Evolutionary conservation across 2,888 invertebrate genomes (phyloP).

Genomic region (Rotaria macrura): DNA sequence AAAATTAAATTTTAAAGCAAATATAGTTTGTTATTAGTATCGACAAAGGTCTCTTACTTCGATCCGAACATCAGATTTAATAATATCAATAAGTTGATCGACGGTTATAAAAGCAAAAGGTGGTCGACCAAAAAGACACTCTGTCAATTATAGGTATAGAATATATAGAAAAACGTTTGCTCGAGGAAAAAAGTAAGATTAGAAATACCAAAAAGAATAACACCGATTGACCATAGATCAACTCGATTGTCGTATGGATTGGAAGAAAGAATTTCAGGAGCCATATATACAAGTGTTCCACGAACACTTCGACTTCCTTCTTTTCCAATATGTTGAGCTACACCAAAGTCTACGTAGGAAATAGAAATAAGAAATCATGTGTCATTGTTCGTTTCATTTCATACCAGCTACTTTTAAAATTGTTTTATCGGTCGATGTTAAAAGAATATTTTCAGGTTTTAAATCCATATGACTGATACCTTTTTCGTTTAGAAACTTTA

Average conservation of each 20-base stretch:
- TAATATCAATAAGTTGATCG: conserved; percentile 63
- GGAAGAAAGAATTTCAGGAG: conserved; percentile 68
- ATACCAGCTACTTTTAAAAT: conserved; percentile 64
- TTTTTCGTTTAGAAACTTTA: conserved; percentile 61
- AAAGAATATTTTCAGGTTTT: conserved; percentile 73
- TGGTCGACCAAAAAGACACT: conserved; percentile 73
- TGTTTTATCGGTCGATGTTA: conserved; percentile 54
- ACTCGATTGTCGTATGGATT: conserved; percentile 63
- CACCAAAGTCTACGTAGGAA: conserved; percentile 58
- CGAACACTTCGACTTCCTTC: conserved; percentile 35
- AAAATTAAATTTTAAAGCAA: background rate
- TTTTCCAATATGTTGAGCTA: conserved; percentile 51
- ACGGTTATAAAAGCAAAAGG: conserved; percentile 68
- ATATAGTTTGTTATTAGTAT: too few species aligned
- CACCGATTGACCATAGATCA: conserved; percentile 79
- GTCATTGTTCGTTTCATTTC: conserved; percentile 32
- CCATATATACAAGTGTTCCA: conserved; percentile 82
- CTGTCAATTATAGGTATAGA: too few species aligned
- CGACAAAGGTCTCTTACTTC: conserved; percentile 52
- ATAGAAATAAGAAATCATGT: conserved; percentile 13
- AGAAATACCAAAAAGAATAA: conserved; percentile 63
- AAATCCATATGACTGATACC: conserved; percentile 76
- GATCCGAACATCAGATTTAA: conserved; percentile 61
- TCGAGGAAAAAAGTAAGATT: background rate
- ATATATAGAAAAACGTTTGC: background rate